Evolutionary conservation across 2,888 invertebrate genomes (phyloP).

Genomic region (Mythimna loreyi): DNA sequence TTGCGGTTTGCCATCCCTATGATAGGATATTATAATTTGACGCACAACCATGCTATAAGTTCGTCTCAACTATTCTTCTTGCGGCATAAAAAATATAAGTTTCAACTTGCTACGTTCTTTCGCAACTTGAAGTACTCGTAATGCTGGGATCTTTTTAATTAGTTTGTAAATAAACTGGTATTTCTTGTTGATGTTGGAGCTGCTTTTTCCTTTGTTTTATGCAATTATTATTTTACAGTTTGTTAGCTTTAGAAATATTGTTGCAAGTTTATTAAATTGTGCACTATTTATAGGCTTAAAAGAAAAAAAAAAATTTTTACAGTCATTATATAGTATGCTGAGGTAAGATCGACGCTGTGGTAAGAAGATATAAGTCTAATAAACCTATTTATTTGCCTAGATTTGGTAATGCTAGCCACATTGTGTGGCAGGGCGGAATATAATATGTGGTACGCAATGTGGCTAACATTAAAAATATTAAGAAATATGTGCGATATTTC

Average conservation of each 20-base stretch:
- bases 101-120: not conserved
- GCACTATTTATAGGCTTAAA: not conserved
- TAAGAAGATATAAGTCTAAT: no score
- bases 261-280: not conserved
- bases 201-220: conserved; percentile 3
- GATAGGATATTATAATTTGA: conserved; percentile 15
- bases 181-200: conserved; percentile 9
- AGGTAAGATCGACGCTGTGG: no score
- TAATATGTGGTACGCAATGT: no score
- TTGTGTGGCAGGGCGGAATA: no score
- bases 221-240: not conserved
- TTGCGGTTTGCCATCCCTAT: no score
- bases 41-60: conserved; percentile 5
- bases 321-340: no score
- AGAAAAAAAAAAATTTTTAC: no score
- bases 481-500: no score
- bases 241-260: not conserved
- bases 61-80: not conserved
- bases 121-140: conserved; percentile 10
- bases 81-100: conserved; percentile 17
- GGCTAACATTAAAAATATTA: no score
- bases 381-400: no score
- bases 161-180: conserved; percentile 44
- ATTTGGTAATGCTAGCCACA: no score
- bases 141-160: conserved; percentile 49